Percentiles rank a stretch among this genome's conserved stretches.
phyloP scores from a whole-genome alignment of 2,113 vertebrate species.

The Pheucticus melanocephalus region DNA sequence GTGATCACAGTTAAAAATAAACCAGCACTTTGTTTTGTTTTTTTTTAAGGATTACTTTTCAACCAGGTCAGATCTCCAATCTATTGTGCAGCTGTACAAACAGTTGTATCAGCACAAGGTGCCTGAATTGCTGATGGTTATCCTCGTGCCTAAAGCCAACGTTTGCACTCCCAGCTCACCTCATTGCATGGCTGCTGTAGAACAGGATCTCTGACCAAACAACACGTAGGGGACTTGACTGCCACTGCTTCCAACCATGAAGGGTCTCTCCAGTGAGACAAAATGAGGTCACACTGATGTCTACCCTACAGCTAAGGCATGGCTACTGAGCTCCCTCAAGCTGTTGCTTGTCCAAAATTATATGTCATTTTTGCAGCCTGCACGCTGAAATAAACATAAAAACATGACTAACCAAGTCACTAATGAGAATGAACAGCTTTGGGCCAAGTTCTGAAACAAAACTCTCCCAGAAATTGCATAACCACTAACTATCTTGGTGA shows the following conservation, averaged over 20 bases:
- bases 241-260: neutral
- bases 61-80: conserved; percentile 4
- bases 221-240: neutral
- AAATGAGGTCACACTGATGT: conserved; percentile 36
- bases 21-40: conserved; percentile 5
- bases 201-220: neutral
- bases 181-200: neutral
- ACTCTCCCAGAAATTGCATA: conserved; percentile 1
- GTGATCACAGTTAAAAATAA: conserved; percentile 33
- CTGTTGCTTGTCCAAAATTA: conserved; percentile 32
- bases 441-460: conserved; percentile 6
- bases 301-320: neutral
- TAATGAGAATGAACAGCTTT: conserved; percentile 9
- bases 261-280: conserved; percentile 15
- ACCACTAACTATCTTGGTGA: neutral
- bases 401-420: conserved; percentile 25
- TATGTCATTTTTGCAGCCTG: neutral
- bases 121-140: conserved; percentile 44
- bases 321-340: conserved; percentile 2
- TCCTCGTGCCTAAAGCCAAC: neutral
- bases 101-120: conserved; percentile 47
- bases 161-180: neutral
- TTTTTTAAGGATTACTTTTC: conserved; percentile 49
- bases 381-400: conserved; percentile 12
- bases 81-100: conserved; percentile 58